Percentiles rank a stretch among this genome's conserved stretches.
Conservation (phyloP, 2,113 vertebrate species). For the Eulemur rufifrons region DNA sequence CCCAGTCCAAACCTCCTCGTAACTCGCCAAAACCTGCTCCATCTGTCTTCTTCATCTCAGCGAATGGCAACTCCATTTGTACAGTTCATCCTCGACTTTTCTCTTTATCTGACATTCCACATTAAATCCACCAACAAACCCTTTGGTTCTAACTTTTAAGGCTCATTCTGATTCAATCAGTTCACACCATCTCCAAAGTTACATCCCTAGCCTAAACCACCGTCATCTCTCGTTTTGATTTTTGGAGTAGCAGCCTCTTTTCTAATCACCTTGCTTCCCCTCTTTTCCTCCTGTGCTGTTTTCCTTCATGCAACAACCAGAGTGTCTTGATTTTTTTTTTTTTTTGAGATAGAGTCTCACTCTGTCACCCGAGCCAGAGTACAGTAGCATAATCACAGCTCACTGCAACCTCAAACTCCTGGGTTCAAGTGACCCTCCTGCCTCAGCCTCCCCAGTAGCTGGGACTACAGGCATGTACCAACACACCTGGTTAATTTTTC, state of each 20-base stretch:
- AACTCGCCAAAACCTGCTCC: not conserved
- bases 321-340: not conserved
- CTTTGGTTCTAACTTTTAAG: not conserved
- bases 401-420: too few species aligned
- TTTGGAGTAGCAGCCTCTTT: not conserved
- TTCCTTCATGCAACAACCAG: not conserved
- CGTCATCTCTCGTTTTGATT: not conserved
- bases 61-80: not conserved
- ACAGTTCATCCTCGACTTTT: not conserved
- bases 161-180: not conserved
- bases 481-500: too few species aligned
- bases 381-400: too few species aligned
- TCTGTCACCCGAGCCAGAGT: too few species aligned
- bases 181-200: not conserved
- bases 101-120: not conserved
- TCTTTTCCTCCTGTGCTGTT: not conserved
- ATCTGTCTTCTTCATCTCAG: not conserved
- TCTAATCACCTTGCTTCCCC: not conserved
- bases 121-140: not conserved
- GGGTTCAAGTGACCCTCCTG: too few species aligned
- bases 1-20: not conserved
- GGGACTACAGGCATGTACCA: too few species aligned
- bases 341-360: too few species aligned
- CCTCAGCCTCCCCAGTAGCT: too few species aligned
- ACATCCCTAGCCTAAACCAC: not conserved